Evolutionary conservation across 2,113 vertebrate species (phyloP).

Genomic region (Misgurnus anguillicaudatus): DNA sequence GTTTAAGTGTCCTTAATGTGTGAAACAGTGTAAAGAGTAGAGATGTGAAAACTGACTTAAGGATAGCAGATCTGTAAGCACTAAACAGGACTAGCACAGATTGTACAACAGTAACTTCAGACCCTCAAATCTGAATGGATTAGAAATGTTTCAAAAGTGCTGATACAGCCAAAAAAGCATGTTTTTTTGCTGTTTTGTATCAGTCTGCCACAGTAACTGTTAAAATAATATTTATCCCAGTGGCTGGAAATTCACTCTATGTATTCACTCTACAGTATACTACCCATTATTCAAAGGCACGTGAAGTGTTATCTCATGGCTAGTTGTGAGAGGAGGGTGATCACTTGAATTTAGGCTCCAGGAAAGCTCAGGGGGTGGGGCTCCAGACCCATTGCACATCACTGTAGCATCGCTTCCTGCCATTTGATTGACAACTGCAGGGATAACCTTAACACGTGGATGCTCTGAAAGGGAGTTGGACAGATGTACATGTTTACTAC

Average conservation of each 20-base stretch:
- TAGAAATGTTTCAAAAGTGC: too few relatives aligned
- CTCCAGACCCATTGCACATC: constrained; percentile 81
- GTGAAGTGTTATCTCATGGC: constrained; percentile 78
- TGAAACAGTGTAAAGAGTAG: constrained; percentile 12
- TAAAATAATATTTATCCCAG: too few relatives aligned
- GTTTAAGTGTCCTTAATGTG: constrained; percentile 47
- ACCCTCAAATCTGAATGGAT: too few relatives aligned
- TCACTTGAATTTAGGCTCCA: constrained; percentile 82
- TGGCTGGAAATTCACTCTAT: too few relatives aligned
- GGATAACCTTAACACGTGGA: constrained; percentile 82
- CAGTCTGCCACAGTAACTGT: too few relatives aligned
- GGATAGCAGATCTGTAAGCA: not conserved
- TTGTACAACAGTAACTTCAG: too few relatives aligned
- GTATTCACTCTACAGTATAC: not conserved
- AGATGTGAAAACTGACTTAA: constrained; percentile 20
- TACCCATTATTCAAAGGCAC: not conserved
- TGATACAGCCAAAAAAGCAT: too few relatives aligned
- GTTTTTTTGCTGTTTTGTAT: too few relatives aligned
- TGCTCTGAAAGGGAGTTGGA: constrained; percentile 70
- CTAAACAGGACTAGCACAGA: too few relatives aligned
- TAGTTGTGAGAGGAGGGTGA: constrained; percentile 74
- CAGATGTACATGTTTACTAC: not conserved
- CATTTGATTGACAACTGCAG: constrained; percentile 80
- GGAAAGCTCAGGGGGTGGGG: constrained; percentile 81
- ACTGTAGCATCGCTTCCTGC: constrained; percentile 83